Evolutionary conservation across 2,797 vertebrate species (phyloP), one percentile per base, ranked within the genome.

Genomic region (Mormyrops attenuatus): DNA sequence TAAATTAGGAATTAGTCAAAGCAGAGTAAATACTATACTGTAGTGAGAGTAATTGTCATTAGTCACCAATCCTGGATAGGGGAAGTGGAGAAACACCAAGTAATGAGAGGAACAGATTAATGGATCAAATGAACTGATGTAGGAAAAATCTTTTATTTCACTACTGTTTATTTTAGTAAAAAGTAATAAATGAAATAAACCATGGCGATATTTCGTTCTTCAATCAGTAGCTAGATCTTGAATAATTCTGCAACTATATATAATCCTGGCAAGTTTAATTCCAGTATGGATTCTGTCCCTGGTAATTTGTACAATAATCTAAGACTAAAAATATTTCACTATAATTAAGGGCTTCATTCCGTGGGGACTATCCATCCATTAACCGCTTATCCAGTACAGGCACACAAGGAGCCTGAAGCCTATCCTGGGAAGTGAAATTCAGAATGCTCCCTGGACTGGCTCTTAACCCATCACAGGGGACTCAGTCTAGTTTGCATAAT

Each of bases 241-340:
- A 69, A 69, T 69, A 69, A 69, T 69, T 69, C 66, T 69, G 34
- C 26, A 69, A 22, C 26, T 69, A 69, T 69, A 69, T 69, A 69
- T 69, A 69, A 69, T 69, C 30, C 30, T 69, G 66, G 11, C 66
- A 69, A 69, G 11, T 69, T 34, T 69, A 34, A 69, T 34, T 69
- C 66, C 11, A 69, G 15, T 69, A 69, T 69, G 66, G 66, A 69
- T 34, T 69, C 66, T 69, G 66, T 69, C 66, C 66, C 66, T 69
- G 66, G 66, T 34, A 69, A 69, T 69, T 69, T 69, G 66, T 69
- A 69, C 66, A 69, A 69, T 69, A 69, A 69, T 69, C 66, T 69
- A 69, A 69, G 11, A 69, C 66, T 69, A 69, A 69, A 69, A 69
- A 69, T 69, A 69, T 69, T 69, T 69, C 66, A 69, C 66, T 69